These are phyloP conservation scores for Periophthalmus magnuspinnatus DNA, from an alignment of 2,797 vertebrate species.

Conservation along the genomic window DNA sequence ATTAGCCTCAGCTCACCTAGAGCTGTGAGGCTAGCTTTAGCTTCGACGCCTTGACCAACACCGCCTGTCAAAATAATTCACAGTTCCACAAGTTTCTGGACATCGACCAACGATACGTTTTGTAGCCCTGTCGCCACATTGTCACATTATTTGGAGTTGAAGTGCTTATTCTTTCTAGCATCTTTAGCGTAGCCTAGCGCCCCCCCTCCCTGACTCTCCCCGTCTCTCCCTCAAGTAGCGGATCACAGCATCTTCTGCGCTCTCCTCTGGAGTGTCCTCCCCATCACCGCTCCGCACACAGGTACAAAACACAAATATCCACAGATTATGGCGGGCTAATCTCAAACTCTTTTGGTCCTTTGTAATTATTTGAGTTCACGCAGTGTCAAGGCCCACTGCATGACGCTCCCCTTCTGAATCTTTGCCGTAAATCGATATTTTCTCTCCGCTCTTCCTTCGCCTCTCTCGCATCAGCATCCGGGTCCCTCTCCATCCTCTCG, in stretches of 20 bases:
- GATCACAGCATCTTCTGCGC: constrained; percentile 82
- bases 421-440: constrained; percentile 75
- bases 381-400: constrained; percentile 48
- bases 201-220: constrained; percentile 50
- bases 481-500: constrained; percentile 73
- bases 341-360: constrained; percentile 19
- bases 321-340: constrained; percentile 21
- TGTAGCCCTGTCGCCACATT: constrained; percentile 52
- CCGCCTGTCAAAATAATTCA: constrained; percentile 70
- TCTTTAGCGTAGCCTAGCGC: constrained; percentile 62
- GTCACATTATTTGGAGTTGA: constrained; percentile 57
- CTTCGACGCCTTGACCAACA: constrained; percentile 54
- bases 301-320: constrained; percentile 42
- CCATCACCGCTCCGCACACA: constrained; percentile 70
- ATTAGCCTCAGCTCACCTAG: constrained; percentile 62
- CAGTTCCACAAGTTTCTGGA: constrained; percentile 62
- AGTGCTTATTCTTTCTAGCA: constrained; percentile 59
- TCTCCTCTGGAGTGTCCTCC: constrained; percentile 78
- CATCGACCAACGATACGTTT: constrained; percentile 54
- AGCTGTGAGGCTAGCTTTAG: constrained; percentile 70
- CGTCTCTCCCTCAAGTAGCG: constrained; percentile 70
- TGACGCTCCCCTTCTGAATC: constrained; percentile 61
- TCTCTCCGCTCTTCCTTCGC: constrained; percentile 72
- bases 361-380: constrained; percentile 42
- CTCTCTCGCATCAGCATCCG: constrained; percentile 81